Evolutionary conservation across 2,888 invertebrate genomes (phyloP), one percentile per base, ranked within the genome.

Genomic region (Drosophila phalerata): DNA sequence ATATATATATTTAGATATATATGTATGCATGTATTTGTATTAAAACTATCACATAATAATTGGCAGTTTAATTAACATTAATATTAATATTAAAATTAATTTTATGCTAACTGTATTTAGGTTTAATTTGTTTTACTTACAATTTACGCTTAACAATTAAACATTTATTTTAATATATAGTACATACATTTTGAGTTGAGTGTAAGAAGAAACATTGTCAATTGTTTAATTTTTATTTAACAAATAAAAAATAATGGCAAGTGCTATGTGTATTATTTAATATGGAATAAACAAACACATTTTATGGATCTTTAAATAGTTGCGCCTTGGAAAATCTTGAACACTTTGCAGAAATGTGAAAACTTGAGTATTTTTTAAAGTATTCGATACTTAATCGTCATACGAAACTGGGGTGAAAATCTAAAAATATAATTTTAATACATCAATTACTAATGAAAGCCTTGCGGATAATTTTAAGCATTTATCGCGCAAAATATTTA

Each of bases 11-110:
- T 71, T 82, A n/a, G n/a, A 76, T 70, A 60, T 40, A 25, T 65
- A 32, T 38, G 3, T 22, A 22, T 22, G 22, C 2, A 22, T 22
- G 22, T 22, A 55, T 63, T 71, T 82, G 57, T 83, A 77, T 88
- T 66, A 89, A 88, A 88, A 83, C 90, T 85, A 89, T 90, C 89
- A 90, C 89, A 87, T 81, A 85, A 84, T 82, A 85, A 90, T 90
- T 90, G 90, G 90, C 90, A 90, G 90, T 89, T 88, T 82, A 84
- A 84, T 83, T 86, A 79, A 69, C 45, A 73, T 72, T 45, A 69
- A 69, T 63, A 53, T 51, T 55, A 79, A 69, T 48, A 73, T 72
- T 45, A 69, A 69, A 63, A 53, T 51, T 55, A 55, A 40, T 25
- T 17, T 8, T 48, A 49, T 6, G 19, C 55, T 66, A 58, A n/a